Conservation (phyloP, 2,113 vertebrate species). For the Indicator indicator region DNA sequence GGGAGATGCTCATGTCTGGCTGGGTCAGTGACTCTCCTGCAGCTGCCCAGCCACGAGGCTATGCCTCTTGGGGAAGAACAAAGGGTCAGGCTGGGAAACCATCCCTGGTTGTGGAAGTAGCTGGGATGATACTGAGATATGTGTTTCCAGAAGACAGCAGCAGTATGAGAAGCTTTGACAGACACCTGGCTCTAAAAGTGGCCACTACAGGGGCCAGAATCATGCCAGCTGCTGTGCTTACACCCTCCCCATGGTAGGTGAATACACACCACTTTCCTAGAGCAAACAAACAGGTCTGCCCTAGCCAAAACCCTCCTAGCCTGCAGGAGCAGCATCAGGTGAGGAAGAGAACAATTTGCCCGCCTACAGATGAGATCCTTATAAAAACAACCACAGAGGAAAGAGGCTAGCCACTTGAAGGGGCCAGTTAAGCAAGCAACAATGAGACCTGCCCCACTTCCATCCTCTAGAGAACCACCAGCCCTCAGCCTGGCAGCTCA, state of each 20-base stretch:
- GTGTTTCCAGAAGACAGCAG: neutral
- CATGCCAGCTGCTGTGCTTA: neutral
- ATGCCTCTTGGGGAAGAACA: neutral
- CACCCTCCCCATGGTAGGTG: neutral
- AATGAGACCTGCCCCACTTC: neutral
- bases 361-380: conserved; percentile 12
- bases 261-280: neutral
- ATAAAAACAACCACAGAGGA: neutral
- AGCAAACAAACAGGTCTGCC: neutral
- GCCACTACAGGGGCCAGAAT: neutral
- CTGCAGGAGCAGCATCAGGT: neutral
- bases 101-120: neutral
- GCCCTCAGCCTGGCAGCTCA: neutral
- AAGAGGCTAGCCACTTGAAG: conserved; percentile 29
- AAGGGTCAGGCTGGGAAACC: accelerated
- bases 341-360: conserved; percentile 46
- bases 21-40: neutral
- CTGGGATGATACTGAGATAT: accelerated
- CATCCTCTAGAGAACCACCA: neutral
- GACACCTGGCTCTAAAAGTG: neutral
- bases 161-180: neutral
- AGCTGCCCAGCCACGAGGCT: neutral
- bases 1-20: neutral
- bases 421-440: neutral
- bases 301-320: neutral